phyloP scores from a whole-genome alignment of 2,797 vertebrate genomes.

The Siniperca undulata region DNA sequence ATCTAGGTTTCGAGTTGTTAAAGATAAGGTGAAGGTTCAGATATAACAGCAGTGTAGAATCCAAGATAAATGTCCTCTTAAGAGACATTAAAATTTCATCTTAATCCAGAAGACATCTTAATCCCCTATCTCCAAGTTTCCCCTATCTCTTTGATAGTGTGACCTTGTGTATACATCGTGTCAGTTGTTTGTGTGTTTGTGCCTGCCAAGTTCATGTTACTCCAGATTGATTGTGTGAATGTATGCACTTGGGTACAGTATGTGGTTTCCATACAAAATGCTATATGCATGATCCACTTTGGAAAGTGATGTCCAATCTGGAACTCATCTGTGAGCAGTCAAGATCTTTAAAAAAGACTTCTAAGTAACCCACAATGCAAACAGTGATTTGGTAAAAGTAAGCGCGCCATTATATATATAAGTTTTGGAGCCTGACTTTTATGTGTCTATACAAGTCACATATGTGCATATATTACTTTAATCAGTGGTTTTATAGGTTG shows the following conservation, averaged over 20 bases:
- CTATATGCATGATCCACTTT: conserved; percentile 28
- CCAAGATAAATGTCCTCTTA: conserved; percentile 30
- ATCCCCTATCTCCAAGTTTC: not conserved
- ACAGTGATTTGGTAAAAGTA: conserved; percentile 26
- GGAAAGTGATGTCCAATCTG: conserved; percentile 50
- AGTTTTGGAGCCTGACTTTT: conserved; percentile 5
- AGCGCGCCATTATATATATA: conserved; percentile 11
- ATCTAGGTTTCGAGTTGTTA: conserved; percentile 17
- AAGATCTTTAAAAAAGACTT: conserved; percentile 27
- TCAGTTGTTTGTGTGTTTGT: conserved; percentile 26
- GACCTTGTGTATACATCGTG: not conserved
- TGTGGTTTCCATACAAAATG: conserved; percentile 45
- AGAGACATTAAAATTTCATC: conserved; percentile 4
- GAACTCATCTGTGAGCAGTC: conserved; percentile 44
- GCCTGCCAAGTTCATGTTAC: conserved; percentile 30
- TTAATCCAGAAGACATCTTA: conserved; percentile 13
- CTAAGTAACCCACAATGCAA: conserved; percentile 13
- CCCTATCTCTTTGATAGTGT: not conserved
- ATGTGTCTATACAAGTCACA: conserved; percentile 37
- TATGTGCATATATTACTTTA: conserved; percentile 32
- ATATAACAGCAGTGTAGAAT: not conserved
- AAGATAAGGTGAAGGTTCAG: conserved; percentile 21
- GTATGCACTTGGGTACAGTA: conserved; percentile 19
- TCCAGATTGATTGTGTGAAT: conserved; percentile 16
- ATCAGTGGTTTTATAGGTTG: conserved; percentile 39